Base-by-base conservation (phyloP, 2,888 invertebrate species). In the Cerceris ruficornis region DNA sequence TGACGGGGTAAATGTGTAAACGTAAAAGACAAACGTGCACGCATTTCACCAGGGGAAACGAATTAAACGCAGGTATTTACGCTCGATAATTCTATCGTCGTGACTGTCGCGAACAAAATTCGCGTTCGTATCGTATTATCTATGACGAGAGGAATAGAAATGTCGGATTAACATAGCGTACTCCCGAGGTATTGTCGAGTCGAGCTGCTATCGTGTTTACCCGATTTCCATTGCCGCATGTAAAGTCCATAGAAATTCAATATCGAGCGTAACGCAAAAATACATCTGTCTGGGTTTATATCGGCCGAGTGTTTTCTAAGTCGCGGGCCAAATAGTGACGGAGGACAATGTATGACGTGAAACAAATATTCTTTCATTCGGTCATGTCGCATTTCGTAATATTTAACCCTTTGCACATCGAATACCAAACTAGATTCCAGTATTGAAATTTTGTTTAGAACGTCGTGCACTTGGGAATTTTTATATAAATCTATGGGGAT, bases 191-290 rank as follows among this genome's bases (percentile, higher is more conserved):
- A 65, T 59, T 71, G 82, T 80, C 65, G 67, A 41, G 67, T 69
- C 60, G 55, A 49, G 42, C 60, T 15, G 28, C 68, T 83, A 62
- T 67, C 71, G 73, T 75, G 65, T 77, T 80, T 73, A 64, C 69
- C 41, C 58, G 68, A 77, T 75, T 80, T 70, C 73, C 70, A 73
- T 68, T 69, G 73, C 55, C 14, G 49, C 64, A 41, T 49, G 55
- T 52, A 69, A 77, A 60, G 50, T 42, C 54, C 59, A 65, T 72
- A 68, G 77, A 73, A 71, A 69, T 74, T 58, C 77, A 62, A 75
- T 74, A 74, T 76, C 69, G 76, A 49, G 41, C 65, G 58, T 43
- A 69, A 72, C 58, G 65, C 28, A 28, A 28, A 75, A 80, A 69
- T 58, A 52, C 46, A 65, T 42, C 42, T 6, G 17, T 28, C 50